Evolutionary conservation across 2,888 invertebrate species (phyloP).

Genomic region (Leistus spinibarbis): DNA sequence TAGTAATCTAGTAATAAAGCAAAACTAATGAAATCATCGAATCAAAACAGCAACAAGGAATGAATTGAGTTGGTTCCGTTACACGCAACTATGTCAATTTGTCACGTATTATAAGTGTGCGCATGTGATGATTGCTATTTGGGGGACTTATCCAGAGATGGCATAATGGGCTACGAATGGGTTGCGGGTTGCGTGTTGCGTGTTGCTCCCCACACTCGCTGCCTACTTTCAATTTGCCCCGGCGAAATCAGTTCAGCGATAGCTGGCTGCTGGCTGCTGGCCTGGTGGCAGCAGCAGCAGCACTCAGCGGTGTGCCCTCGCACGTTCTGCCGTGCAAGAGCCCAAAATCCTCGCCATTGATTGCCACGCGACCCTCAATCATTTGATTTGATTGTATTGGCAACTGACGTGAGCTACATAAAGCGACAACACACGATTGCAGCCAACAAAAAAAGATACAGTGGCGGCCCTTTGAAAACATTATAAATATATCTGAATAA

Average conservation of each 20-base stretch:
- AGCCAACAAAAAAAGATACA: background rate
- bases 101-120: background rate
- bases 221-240: background rate
- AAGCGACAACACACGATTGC: constrained; percentile 13
- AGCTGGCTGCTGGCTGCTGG: background rate
- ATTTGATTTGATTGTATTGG: constrained; percentile 40
- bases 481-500: background rate
- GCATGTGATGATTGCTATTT: background rate
- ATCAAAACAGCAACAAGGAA: background rate
- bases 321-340: background rate
- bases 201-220: background rate
- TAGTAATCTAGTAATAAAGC: too few relatives aligned
- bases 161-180: background rate
- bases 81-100: background rate
- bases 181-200: background rate
- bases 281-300: background rate
- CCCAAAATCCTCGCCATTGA: constrained; percentile 38
- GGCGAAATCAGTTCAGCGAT: background rate
- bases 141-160: background rate
- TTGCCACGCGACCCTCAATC: constrained; percentile 45
- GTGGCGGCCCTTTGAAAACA: background rate
- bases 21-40: background rate
- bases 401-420: constrained; percentile 37
- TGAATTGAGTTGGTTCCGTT: background rate
- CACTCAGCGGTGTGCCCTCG: background rate